A percentile compares a stretch with the other conserved stretches of the same genome.
phyloP scores from a whole-genome alignment of 2,113 vertebrate species.

The Phaethornis superciliosus region DNA sequence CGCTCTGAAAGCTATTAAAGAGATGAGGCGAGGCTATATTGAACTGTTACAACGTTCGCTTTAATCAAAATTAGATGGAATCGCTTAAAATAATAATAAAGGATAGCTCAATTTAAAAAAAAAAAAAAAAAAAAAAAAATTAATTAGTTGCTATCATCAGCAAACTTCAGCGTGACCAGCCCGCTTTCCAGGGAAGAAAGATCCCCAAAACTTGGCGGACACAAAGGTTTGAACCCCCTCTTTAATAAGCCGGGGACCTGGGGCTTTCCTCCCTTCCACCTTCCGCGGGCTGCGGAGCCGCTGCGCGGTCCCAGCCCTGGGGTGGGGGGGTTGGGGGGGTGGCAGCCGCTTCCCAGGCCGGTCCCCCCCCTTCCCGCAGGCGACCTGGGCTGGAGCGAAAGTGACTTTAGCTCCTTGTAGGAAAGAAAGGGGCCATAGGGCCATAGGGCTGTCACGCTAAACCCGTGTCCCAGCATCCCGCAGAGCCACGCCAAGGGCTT shows the following conservation, averaged over 20 bases:
- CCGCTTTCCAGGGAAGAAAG: neutral
- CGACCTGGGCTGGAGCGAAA: fast-evolving
- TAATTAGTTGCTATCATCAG: neutral
- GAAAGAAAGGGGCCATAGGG: no score
- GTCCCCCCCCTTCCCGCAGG: fast-evolving
- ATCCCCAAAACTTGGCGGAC: neutral
- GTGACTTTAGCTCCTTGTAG: neutral
- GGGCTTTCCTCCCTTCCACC: neutral
- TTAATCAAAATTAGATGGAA: slow-evolving; percentile 31
- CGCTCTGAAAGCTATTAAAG: slow-evolving; percentile 39
- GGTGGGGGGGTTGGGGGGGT: neutral
- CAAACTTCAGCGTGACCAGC: neutral
- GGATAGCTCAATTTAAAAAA: neutral
- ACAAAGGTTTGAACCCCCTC: neutral
- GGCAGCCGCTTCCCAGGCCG: neutral
- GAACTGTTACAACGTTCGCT: slow-evolving; percentile 7
- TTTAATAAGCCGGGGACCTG: neutral
- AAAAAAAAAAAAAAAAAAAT: neutral
- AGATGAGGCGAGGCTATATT: slow-evolving; percentile 24
- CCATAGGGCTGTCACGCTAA: no score
- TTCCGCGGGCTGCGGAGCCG: neutral
- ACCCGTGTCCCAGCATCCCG: neutral
- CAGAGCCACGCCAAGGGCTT: neutral
- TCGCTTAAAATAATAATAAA: slow-evolving; percentile 23
- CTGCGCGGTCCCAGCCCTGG: neutral